Conservation (phyloP, 2,888 invertebrate species). For the Aleiodes alternator region DNA sequence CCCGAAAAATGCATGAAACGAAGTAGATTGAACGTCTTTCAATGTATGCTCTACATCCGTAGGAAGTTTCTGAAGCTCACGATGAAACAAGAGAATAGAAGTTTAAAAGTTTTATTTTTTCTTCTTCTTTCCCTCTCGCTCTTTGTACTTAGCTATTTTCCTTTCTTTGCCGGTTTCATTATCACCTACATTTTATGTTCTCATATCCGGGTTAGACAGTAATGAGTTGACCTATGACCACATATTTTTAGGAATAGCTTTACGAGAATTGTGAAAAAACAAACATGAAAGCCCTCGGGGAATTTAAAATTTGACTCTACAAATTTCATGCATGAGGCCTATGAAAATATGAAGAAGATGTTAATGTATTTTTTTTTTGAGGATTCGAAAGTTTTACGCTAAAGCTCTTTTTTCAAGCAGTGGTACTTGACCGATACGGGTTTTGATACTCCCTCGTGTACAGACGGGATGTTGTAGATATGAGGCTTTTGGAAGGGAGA, state of each 20-base stretch:
- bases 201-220: constrained; percentile 3
- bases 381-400: neutral
- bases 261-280: constrained; percentile 7
- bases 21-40: constrained; percentile 45
- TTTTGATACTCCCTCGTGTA: constrained; percentile 22
- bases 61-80: constrained; percentile 33
- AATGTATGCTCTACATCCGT: constrained; percentile 12
- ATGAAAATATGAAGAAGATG: neutral
- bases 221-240: neutral
- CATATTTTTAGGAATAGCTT: neutral
- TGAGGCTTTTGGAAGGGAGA: neutral
- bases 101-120: constrained; percentile 31
- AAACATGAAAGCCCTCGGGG: neutral
- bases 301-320: constrained; percentile 4
- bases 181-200: constrained; percentile 2
- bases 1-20: constrained; percentile 42
- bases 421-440: constrained; percentile 31
- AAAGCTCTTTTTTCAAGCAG: neutral
- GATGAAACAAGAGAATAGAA: constrained; percentile 36
- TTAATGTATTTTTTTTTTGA: neutral
- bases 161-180: neutral
- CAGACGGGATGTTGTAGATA: constrained; percentile 3
- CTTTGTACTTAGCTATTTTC: constrained; percentile 1
- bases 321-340: constrained; percentile 15
- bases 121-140: constrained; percentile 1